Conservation (phyloP, 2,797 vertebrate genomes). For the Schizopygopsis malacanthus region DNA sequence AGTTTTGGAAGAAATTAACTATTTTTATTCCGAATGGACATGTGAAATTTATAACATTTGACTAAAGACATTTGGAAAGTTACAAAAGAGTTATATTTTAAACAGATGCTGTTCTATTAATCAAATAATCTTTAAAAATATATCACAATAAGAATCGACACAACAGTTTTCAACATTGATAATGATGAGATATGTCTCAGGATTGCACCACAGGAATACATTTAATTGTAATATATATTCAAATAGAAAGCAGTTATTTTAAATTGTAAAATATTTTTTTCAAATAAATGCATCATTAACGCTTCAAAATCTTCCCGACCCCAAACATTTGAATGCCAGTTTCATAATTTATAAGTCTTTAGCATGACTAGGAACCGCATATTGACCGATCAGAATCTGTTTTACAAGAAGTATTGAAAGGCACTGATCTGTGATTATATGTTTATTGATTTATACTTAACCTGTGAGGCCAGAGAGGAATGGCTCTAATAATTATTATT, state of each 20-base stretch:
- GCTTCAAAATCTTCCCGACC: background rate
- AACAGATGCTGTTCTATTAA: background rate
- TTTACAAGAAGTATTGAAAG: conserved; percentile 39
- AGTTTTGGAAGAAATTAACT: background rate
- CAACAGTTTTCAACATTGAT: background rate
- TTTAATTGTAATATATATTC: background rate
- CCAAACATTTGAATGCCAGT: background rate
- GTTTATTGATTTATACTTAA: conserved; percentile 43
- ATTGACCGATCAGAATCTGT: background rate
- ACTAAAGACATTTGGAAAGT: background rate
- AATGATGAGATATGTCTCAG: background rate
- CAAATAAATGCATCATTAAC: background rate
- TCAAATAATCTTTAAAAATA: background rate
- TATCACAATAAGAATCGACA: background rate
- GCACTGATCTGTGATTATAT: conserved; percentile 12
- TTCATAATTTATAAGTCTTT: background rate
- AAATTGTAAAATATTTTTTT: background rate
- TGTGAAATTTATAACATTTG: background rate
- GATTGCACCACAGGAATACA: background rate
- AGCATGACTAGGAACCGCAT: background rate
- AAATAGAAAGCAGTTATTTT: background rate
- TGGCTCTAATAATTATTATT: background rate
- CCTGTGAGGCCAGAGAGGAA: background rate
- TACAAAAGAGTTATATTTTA: background rate
- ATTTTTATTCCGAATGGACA: background rate